Conservation (phyloP, 2,888 invertebrate genomes). For the Watsonalla binaria region DNA sequence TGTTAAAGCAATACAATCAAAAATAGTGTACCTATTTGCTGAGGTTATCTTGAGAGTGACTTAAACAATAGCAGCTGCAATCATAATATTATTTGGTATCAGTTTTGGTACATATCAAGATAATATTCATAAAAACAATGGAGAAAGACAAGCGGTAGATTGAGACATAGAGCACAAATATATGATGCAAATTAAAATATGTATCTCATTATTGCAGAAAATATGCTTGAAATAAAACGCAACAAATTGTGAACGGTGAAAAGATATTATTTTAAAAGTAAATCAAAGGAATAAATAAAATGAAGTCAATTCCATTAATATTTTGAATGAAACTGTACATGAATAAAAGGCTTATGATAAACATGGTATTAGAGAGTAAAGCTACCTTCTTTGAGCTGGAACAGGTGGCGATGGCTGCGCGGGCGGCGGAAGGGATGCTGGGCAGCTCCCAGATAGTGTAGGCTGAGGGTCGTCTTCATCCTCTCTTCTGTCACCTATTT, state of each 20-base stretch:
- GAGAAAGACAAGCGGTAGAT: neutral
- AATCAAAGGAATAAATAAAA: constrained; percentile 4
- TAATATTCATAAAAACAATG: constrained; percentile 3
- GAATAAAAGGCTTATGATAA: neutral
- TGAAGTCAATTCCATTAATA: neutral
- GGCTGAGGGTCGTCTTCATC: constrained; percentile 52
- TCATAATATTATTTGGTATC: constrained; percentile 51
- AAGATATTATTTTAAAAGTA: constrained; percentile 3
- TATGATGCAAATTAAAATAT: constrained; percentile 7
- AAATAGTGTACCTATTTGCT: constrained; percentile 72
- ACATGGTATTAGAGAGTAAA: neutral
- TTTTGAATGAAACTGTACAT: neutral
- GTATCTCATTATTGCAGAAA: neutral
- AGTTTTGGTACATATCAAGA: constrained; percentile 39
- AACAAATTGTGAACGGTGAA: constrained; percentile 5
- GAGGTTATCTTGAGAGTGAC: constrained; percentile 73
- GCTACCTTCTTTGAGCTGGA: constrained; percentile 74
- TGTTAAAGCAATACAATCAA: constrained; percentile 59
- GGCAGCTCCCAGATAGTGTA: constrained; percentile 62
- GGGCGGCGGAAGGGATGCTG: constrained; percentile 62
- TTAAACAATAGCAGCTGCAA: constrained; percentile 79
- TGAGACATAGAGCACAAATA: constrained; percentile 6
- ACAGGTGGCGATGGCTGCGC: constrained; percentile 63
- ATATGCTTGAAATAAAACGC: too few species aligned
- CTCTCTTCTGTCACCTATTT: constrained; percentile 55